Conservation (phyloP, 2,888 invertebrate genomes). For the Eulithis prunata region DNA sequence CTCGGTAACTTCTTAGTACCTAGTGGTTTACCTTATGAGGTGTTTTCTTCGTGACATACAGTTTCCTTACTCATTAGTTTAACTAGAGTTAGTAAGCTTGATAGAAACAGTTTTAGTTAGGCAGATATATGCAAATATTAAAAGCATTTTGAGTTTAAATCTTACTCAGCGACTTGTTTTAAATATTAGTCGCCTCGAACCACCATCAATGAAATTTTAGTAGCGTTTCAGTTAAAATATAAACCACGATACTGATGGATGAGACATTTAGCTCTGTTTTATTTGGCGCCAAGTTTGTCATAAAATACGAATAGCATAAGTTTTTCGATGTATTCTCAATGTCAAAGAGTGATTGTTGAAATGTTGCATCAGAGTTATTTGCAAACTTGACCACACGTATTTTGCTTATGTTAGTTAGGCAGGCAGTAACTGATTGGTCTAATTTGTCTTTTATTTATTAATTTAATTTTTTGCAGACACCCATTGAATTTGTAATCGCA, state of each 20-base stretch:
- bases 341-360: constrained; percentile 8
- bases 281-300: constrained; percentile 20
- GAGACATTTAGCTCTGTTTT: constrained; percentile 16
- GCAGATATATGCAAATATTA: not conserved
- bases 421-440: not conserved
- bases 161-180: not conserved
- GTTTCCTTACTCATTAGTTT: not conserved
- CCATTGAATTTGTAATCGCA: not conserved
- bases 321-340: constrained; percentile 19
- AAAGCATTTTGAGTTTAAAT: not conserved
- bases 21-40: constrained; percentile 42
- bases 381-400: not conserved
- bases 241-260: constrained; percentile 16
- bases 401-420: not conserved
- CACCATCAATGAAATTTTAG: constrained; percentile 16
- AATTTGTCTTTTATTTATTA: too few species aligned
- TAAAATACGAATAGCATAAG: constrained; percentile 19
- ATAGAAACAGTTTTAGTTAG: not conserved
- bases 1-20: constrained; percentile 8
- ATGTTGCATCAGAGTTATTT: not conserved
- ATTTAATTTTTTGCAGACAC: not conserved
- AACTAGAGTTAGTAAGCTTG: not conserved
- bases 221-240: constrained; percentile 19
- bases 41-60: constrained; percentile 31
- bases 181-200: constrained; percentile 9